phyloP scores from a whole-genome alignment of 2,797 vertebrate species.

The Peromyscus attwateri region DNA sequence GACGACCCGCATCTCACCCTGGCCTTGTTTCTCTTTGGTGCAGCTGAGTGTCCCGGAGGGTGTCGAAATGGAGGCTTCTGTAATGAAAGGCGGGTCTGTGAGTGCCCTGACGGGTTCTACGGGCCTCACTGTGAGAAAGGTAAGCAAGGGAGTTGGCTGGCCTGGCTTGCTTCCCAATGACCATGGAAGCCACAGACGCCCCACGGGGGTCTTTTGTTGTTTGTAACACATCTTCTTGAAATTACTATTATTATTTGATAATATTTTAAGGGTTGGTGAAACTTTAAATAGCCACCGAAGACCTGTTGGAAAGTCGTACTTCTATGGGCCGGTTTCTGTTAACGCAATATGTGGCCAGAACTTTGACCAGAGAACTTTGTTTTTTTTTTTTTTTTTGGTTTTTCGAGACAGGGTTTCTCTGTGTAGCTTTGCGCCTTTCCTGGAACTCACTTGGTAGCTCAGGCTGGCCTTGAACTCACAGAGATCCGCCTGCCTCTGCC shows the following conservation, averaged over 20 bases:
- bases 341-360: background rate
- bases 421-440: too few relatives aligned
- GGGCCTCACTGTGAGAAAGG: conserved; percentile 95
- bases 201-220: background rate
- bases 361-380: background rate
- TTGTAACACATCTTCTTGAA: background rate
- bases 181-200: background rate
- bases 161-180: background rate
- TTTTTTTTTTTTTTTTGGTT: too few relatives aligned
- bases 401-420: too few relatives aligned
- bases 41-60: conserved; percentile 94
- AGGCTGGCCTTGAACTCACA: too few relatives aligned
- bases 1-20: background rate
- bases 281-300: conserved; percentile 58
- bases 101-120: conserved; percentile 94
- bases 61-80: conserved; percentile 94
- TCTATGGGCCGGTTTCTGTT: conserved; percentile 43
- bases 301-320: conserved; percentile 13
- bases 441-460: too few relatives aligned
- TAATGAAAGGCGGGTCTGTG: conserved; percentile 92
- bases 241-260: conserved; percentile 56
- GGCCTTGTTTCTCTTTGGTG: conserved; percentile 81
- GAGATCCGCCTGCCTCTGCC: too few relatives aligned
- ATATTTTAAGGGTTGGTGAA: conserved; percentile 20
- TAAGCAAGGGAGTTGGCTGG: conserved; percentile 74